Evolutionary conservation across 2,113 vertebrate species (phyloP).

Genomic region (Leucopsar rothschildi): DNA sequence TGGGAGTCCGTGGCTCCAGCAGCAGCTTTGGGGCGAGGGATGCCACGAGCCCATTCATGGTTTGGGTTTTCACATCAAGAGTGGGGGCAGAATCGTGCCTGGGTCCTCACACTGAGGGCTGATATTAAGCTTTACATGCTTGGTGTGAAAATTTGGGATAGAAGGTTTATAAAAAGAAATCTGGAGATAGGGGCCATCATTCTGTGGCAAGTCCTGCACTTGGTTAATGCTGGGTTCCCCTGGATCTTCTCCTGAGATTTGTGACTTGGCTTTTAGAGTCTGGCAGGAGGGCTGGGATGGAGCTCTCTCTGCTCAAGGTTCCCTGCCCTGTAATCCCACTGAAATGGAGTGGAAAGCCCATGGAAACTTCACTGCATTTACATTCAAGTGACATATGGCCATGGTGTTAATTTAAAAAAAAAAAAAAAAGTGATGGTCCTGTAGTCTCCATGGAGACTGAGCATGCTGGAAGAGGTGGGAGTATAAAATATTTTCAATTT

Average conservation of each 20-base stretch:
- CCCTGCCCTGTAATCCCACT: neutral
- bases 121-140: neutral
- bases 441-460: slow-evolving; percentile 51
- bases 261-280: neutral
- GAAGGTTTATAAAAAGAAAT: neutral
- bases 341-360: neutral
- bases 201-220: neutral
- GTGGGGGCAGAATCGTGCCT: neutral
- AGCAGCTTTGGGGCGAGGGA: neutral
- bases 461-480: neutral
- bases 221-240: neutral
- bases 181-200: neutral
- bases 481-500: slow-evolving; percentile 5
- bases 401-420: neutral
- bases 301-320: neutral
- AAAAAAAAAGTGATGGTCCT: neutral
- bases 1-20: accelerated
- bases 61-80: neutral
- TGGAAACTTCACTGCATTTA: neutral
- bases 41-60: accelerated
- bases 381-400: neutral
- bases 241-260: neutral
- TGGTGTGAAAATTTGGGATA: neutral
- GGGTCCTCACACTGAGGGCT: neutral
- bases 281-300: neutral